Conservation (phyloP, 2,797 vertebrate genomes). For the Vespertilio murinus region DNA sequence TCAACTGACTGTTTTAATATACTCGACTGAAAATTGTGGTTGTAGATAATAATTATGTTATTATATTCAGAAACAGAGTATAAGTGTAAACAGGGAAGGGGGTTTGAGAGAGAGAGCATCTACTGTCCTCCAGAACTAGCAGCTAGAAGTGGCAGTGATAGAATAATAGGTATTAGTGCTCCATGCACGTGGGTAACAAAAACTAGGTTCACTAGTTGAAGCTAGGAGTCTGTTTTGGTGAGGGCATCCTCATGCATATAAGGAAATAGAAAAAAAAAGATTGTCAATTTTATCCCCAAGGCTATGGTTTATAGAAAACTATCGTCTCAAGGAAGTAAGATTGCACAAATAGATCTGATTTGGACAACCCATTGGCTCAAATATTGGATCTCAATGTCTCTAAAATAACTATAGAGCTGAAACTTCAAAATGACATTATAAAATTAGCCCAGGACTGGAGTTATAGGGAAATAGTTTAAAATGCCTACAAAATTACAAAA, state of each 20-base stretch:
- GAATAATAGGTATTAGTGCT: not conserved
- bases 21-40: not conserved
- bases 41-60: not conserved
- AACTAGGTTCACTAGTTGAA: not conserved
- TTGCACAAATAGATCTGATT: not conserved
- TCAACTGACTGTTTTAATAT: conserved; percentile 28
- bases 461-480: not conserved
- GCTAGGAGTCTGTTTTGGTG: not conserved
- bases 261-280: not conserved
- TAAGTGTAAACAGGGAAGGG: not conserved
- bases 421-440: not conserved
- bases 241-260: not conserved
- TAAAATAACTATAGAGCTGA: not conserved
- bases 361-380: not conserved
- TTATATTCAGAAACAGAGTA: not conserved
- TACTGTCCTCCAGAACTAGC: not conserved
- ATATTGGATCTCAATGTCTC: not conserved
- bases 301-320: not conserved
- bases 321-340: not conserved
- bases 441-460: not conserved
- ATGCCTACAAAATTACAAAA: not conserved
- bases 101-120: not conserved
- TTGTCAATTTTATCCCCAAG: not conserved
- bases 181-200: not conserved
- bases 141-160: not conserved